Evolutionary conservation across 1,140 invertebrate species (phyloP), one percentile per base, ranked within the genome.

Genomic region (Scaptomyza pallida): DNA sequence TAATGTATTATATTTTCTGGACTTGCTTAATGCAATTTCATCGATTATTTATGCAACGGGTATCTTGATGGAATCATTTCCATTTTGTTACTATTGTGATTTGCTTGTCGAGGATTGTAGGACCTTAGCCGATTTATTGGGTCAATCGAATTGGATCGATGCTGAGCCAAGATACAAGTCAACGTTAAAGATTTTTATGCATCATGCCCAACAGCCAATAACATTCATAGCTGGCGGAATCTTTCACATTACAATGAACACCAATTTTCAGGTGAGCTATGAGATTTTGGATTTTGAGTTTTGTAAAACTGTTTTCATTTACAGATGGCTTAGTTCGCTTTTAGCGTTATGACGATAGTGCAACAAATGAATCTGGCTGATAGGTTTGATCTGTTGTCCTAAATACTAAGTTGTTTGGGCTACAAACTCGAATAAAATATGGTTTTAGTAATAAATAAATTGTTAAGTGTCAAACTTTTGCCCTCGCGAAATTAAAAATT

Each of bases 281-380:
- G n/a, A n/a, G n/a, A n/a, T n/a, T n/a, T n/a, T n/a, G n/a, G n/a
- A n/a, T n/a, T n/a, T n/a, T n/a, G n/a, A n/a, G n/a, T n/a, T n/a
- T n/a, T n/a, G n/a, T n/a, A n/a, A 21, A 21, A 21, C 19, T 21
- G 19, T 16, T 5, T 16, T 35, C 26, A 13, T 15, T 3, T 10
- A 2, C 26, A 65, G 62, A 8, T 65, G 62, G 62, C 62, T 9
- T 56, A 65, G n/a, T 56, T 65, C 43, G 62, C 62, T 1, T 64
- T 64, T 15, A 64, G n/a, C 10, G 45, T 64, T 43, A 43, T 43
- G 40, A 43, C 40, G 2, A 16, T 43, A 43, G 15, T 43, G 15
- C 40, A 43, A 15, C 13, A 16, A 43, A 43, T 43, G 15, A 43
- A 43, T 43, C n/a, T 48, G 6, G 19, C 17, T 13, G 45, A 48